These are phyloP conservation scores for Aporophyla lueneburgensis DNA, from an alignment of 2,888 invertebrate genomes.

Conservation along the genomic window DNA sequence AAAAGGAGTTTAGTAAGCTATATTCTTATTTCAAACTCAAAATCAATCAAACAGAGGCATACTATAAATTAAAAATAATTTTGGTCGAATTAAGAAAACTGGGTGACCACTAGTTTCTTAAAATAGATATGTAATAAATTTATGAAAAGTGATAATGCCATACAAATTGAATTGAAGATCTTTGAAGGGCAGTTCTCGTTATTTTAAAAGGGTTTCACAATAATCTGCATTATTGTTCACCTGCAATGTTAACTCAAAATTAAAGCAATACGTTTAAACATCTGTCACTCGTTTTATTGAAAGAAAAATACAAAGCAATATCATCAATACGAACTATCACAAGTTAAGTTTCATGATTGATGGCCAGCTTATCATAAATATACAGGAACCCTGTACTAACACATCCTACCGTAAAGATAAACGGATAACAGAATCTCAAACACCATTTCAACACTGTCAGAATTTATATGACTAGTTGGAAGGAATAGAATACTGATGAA, in stretches of 20 bases:
- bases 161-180: not conserved
- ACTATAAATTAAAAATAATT: too few relatives aligned
- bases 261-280: not conserved
- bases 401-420: slow-evolving; percentile 43
- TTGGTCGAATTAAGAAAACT: too few relatives aligned
- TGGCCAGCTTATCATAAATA: slow-evolving; percentile 26
- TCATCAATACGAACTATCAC: not conserved
- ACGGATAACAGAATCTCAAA: slow-evolving; percentile 44
- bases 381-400: slow-evolving; percentile 20
- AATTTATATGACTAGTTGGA: slow-evolving; percentile 54
- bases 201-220: not conserved
- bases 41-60: too few relatives aligned
- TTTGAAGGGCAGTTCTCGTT: not conserved
- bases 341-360: slow-evolving; percentile 7
- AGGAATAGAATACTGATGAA: slow-evolving; percentile 59
- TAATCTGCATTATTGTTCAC: not conserved
- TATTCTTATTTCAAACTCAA: too few relatives aligned
- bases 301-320: not conserved
- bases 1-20: too few relatives aligned
- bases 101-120: not conserved
- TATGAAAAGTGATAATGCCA: not conserved
- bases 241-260: slow-evolving; percentile 6
- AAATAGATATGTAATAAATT: not conserved
- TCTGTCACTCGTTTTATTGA: not conserved
- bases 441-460: slow-evolving; percentile 43